Percentiles rank a stretch among this genome's conserved stretches.
These are phyloP conservation scores for Phenganax subtilis DNA, from an alignment of 92 coral and sea anemone species.

Conservation along the genomic window DNA sequence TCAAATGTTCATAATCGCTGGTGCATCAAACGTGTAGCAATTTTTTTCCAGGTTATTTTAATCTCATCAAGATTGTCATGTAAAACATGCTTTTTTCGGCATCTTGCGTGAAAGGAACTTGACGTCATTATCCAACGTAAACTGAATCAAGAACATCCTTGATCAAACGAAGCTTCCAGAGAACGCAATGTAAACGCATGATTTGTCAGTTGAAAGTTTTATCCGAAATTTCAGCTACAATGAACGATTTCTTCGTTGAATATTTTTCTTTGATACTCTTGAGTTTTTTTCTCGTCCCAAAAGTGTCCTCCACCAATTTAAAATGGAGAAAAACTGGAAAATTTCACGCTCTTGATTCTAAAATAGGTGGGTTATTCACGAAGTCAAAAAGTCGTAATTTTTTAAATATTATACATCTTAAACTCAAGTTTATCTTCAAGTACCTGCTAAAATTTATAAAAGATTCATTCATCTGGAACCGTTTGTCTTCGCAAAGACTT, in stretches of 20 bases:
- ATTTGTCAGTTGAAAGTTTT: too few relatives aligned
- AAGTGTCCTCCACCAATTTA: constrained; percentile 16
- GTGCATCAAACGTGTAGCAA: too few relatives aligned
- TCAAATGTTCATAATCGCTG: neutral
- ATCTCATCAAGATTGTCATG: neutral
- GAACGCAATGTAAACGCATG: neutral
- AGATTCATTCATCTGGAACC: too few relatives aligned
- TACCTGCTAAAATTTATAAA: too few relatives aligned
- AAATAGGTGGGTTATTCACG: constrained; percentile 14
- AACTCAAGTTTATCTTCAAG: neutral
- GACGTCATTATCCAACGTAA: neutral
- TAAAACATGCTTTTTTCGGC: constrained; percentile 19
- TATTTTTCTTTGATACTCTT: neutral
- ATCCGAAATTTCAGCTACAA: too few relatives aligned
- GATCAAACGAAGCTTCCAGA: neutral
- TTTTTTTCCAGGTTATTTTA: neutral
- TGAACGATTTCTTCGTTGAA: neutral
- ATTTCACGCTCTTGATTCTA: constrained; percentile 22
- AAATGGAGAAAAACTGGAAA: constrained; percentile 32
- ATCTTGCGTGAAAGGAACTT: constrained; percentile 31
- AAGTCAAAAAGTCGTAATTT: neutral
- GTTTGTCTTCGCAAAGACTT: too few relatives aligned
- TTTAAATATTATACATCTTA: neutral
- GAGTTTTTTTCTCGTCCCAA: neutral
- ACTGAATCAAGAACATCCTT: neutral